These are phyloP conservation scores for Myopa tessellatipennis DNA, from an alignment of 2,888 invertebrate species.

Conservation along the genomic window DNA sequence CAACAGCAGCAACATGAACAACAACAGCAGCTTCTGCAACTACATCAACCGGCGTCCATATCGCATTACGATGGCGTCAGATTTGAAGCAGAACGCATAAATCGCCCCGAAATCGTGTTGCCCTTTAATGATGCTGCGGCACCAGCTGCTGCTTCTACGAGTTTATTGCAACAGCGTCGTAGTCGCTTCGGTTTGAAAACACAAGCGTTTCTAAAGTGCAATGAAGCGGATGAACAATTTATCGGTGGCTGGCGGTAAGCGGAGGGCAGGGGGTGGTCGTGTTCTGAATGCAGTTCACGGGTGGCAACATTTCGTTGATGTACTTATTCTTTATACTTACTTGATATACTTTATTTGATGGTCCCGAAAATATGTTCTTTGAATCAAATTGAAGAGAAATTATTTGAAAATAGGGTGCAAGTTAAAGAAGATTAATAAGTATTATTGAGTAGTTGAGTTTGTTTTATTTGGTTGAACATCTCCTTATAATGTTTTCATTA, in stretches of 20 bases:
- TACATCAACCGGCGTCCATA: slow-evolving; percentile 1
- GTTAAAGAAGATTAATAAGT: no score
- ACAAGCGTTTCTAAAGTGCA: slow-evolving; percentile 48
- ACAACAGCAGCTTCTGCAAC: not conserved
- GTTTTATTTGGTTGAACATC: no score
- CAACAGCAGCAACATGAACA: slow-evolving; percentile 20
- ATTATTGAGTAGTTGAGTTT: no score
- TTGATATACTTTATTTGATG: no score
- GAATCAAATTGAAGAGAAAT: no score
- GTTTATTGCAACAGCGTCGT: slow-evolving; percentile 48
- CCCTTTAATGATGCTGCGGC: slow-evolving; percentile 1
- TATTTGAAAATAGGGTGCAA: no score
- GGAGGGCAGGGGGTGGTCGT: not conserved
- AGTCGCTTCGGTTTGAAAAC: slow-evolving; percentile 50
- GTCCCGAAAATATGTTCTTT: no score
- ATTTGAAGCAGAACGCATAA: slow-evolving; percentile 22
- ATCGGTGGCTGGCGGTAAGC: slow-evolving; percentile 27
- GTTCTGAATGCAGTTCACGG: not conserved
- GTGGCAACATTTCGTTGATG: no score
- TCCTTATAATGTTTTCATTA: no score
- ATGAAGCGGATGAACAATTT: slow-evolving; percentile 40
- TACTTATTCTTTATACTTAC: no score
- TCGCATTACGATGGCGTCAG: slow-evolving; percentile 2
- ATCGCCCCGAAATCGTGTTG: slow-evolving; percentile 17
- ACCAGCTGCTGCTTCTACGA: slow-evolving; percentile 25